Percentiles rank a stretch among this genome's conserved stretches.
phyloP scores from a whole-genome alignment of 2,888 invertebrate species.

The Eurytoma californica region DNA sequence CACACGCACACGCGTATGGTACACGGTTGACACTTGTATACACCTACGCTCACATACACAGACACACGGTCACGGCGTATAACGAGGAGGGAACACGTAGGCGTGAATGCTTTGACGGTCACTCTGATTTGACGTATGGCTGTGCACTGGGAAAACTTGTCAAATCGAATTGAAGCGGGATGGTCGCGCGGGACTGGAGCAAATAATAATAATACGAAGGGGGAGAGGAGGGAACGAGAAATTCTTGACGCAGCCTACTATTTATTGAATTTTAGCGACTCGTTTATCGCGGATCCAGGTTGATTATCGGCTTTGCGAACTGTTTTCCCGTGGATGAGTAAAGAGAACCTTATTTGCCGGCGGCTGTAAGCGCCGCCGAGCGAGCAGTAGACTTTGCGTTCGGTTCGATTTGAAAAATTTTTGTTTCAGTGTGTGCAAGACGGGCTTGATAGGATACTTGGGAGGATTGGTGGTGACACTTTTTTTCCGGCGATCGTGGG shows the following conservation, averaged over 20 bases:
- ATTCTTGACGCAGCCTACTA: slow-evolving; percentile 53
- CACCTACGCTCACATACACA: not conserved
- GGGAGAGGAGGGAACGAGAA: slow-evolving; percentile 37
- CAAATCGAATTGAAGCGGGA: slow-evolving; percentile 54
- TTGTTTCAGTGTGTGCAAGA: slow-evolving; percentile 50
- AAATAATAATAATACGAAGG: not conserved
- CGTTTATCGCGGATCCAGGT: too few relatives aligned
- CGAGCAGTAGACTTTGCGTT: slow-evolving; percentile 36
- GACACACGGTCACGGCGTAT: slow-evolving; percentile 1
- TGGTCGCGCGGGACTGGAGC: slow-evolving; percentile 22
- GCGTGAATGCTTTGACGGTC: slow-evolving; percentile 33
- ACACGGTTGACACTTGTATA: slow-evolving; percentile 23
- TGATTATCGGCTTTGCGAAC: too few relatives aligned
- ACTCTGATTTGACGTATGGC: slow-evolving; percentile 49
- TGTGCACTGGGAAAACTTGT: slow-evolving; percentile 55
- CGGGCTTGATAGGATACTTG: too few relatives aligned
- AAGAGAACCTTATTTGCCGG: slow-evolving; percentile 6
- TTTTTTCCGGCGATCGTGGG: slow-evolving; percentile 28
- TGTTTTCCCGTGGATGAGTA: too few relatives aligned
- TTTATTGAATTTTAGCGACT: slow-evolving; percentile 32
- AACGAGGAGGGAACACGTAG: not conserved
- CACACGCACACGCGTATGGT: slow-evolving; percentile 4
- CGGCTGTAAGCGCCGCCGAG: not conserved
- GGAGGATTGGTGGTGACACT: slow-evolving; percentile 23
- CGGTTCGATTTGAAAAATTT: slow-evolving; percentile 56